Conservation (phyloP, 2,888 invertebrate species). For the Erebia palarica region DNA sequence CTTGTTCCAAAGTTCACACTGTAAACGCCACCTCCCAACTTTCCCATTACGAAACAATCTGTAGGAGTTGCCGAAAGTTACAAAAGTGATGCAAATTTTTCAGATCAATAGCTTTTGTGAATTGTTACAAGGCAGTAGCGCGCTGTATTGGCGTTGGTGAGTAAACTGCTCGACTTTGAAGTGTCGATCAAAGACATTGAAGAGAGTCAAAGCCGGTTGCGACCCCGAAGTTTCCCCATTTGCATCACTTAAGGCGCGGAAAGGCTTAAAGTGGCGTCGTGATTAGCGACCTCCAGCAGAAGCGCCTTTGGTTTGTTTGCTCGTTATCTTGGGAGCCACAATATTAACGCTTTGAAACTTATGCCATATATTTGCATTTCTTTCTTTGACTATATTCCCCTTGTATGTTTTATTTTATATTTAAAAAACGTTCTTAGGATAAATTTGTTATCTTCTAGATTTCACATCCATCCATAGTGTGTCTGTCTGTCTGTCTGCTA, state of each 20-base stretch:
- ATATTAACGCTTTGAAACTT: conserved; percentile 33
- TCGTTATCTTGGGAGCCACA: conserved; percentile 35
- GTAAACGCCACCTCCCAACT: conserved; percentile 24
- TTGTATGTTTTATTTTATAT: neutral
- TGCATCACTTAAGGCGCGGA: conserved; percentile 71
- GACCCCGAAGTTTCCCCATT: conserved; percentile 74
- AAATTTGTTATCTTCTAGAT: neutral
- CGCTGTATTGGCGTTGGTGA: conserved; percentile 40
- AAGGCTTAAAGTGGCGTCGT: conserved; percentile 66
- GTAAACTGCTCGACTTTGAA: conserved; percentile 58
- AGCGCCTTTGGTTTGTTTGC: conserved; percentile 41
- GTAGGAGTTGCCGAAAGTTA: conserved; percentile 34
- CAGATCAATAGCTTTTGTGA: conserved; percentile 37
- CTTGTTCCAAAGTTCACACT: conserved; percentile 23
- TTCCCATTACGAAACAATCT: conserved; percentile 27
- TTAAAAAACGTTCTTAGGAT: neutral
- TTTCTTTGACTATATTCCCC: conserved; percentile 12
- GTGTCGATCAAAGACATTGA: conserved; percentile 72
- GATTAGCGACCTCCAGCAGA: conserved; percentile 54
- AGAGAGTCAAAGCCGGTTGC: conserved; percentile 67
- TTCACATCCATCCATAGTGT: too few relatives aligned
- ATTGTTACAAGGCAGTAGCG: conserved; percentile 34
- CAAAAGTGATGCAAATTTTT: conserved; percentile 35
- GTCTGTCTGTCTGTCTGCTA: too few relatives aligned
- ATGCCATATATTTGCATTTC: conserved; percentile 18